Percentiles rank a stretch among this genome's conserved stretches.
Conservation (phyloP, 2,888 invertebrate species). For the Allygus modestus region DNA sequence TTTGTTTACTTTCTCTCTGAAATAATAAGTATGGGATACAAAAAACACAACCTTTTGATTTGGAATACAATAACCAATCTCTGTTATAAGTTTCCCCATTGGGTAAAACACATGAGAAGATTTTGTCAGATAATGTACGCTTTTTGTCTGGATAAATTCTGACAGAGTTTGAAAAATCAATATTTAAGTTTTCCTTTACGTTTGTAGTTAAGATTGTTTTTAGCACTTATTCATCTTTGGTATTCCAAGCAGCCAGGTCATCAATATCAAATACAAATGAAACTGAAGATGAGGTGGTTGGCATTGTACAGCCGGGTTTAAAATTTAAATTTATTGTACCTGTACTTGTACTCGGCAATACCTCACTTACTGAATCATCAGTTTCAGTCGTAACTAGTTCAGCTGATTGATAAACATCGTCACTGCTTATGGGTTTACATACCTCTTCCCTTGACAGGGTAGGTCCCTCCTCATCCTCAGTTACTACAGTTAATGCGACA, state of each 20-base stretch:
- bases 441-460: conserved; percentile 2
- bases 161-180: conserved; percentile 27
- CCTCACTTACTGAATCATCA: conserved; percentile 8
- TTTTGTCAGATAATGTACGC: not conserved
- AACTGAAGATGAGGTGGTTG: not conserved
- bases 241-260: not conserved
- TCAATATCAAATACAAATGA: conserved; percentile 14
- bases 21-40: conserved; percentile 40
- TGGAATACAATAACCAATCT: conserved; percentile 60
- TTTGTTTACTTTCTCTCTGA: conserved; percentile 23
- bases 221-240: conserved; percentile 10
- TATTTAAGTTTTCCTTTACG: conserved; percentile 14
- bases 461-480: conserved; percentile 9
- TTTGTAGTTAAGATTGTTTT: conserved; percentile 18
- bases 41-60: conserved; percentile 50
- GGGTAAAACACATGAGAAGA: conserved; percentile 25
- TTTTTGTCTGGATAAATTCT: conserved; percentile 5
- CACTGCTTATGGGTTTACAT: conserved; percentile 43
- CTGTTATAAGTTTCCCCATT: conserved; percentile 47
- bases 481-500: not conserved
- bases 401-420: conserved; percentile 6
- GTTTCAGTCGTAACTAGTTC: conserved; percentile 12
- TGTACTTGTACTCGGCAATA: not conserved
- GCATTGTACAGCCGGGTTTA: too few relatives aligned
- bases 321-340: not conserved